phyloP scores from a whole-genome alignment of 2,888 invertebrate genomes.

The Tromatobia lineatoria region DNA sequence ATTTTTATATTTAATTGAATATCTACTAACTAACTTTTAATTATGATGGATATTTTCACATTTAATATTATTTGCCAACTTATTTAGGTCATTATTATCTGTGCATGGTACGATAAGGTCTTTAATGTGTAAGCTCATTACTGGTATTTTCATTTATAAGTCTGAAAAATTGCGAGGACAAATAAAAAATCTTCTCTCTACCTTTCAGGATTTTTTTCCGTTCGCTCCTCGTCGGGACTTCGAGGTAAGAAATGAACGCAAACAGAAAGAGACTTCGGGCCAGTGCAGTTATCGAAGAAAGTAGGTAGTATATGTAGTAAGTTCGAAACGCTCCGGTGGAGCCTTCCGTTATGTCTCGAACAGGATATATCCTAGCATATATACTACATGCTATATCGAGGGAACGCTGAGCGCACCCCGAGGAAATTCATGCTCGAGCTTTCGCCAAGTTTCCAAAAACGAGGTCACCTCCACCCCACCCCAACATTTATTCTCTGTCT shows the following conservation, averaged over 20 bases:
- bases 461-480: conserved; percentile 53
- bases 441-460: conserved; percentile 60
- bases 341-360: conserved; percentile 47
- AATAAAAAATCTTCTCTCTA: neutral
- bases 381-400: conserved; percentile 19
- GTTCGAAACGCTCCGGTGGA: conserved; percentile 46
- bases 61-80: neutral
- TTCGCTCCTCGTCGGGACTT: neutral
- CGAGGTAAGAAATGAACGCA: conserved; percentile 22
- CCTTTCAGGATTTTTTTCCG: neutral
- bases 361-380: conserved; percentile 52
- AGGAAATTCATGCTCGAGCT: conserved; percentile 62
- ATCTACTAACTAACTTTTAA: too few species aligned
- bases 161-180: neutral
- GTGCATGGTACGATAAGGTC: neutral
- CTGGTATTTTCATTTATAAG: neutral
- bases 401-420: conserved; percentile 54
- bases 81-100: neutral
- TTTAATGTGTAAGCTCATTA: neutral
- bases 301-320: conserved; percentile 34
- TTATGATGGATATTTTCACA: neutral
- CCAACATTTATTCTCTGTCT: conserved; percentile 49
- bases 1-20: too few species aligned
- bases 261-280: conserved; percentile 17
- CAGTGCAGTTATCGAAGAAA: conserved; percentile 35